These are phyloP conservation scores for Cenopis cana DNA, from an alignment of 2,888 invertebrate species.

Conservation along the genomic window DNA sequence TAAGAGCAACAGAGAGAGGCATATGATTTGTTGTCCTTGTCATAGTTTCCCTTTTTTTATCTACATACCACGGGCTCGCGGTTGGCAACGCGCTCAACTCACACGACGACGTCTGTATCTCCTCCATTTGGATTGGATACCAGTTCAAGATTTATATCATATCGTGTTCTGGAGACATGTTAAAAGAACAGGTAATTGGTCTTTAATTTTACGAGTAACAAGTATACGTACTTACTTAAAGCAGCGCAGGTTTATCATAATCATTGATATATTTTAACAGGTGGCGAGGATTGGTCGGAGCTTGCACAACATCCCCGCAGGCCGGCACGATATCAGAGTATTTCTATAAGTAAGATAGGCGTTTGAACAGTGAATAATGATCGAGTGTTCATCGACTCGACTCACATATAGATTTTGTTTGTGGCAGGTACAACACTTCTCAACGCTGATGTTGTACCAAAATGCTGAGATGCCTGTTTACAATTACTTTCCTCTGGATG, in stretches of 20 bases:
- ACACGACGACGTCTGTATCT: conserved; percentile 67
- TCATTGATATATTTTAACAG: conserved; percentile 5
- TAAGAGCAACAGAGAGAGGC: too few relatives aligned
- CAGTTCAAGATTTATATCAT: conserved; percentile 70
- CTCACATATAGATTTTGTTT: neutral
- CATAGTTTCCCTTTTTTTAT: too few relatives aligned
- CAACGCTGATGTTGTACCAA: conserved; percentile 32
- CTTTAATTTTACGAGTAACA: neutral
- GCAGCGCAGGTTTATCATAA: neutral
- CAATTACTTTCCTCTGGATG: conserved; percentile 23
- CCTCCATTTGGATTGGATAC: conserved; percentile 69
- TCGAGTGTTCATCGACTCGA: neutral
- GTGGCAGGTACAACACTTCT: conserved; percentile 28
- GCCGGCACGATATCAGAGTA: conserved; percentile 10
- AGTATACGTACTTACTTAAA: neutral
- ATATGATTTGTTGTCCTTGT: too few relatives aligned
- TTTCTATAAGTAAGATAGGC: conserved; percentile 21
- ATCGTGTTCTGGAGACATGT: conserved; percentile 60
- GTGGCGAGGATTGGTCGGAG: conserved; percentile 14
- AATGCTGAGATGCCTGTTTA: conserved; percentile 24
- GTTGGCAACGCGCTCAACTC: conserved; percentile 52
- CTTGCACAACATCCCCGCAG: conserved; percentile 15
- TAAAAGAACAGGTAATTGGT: conserved; percentile 53
- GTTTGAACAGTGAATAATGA: neutral
- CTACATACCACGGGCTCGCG: conserved; percentile 70